These are phyloP conservation scores for Danionella cerebrum DNA, from an alignment of 2,113 vertebrate species.

Conservation along the genomic window DNA sequence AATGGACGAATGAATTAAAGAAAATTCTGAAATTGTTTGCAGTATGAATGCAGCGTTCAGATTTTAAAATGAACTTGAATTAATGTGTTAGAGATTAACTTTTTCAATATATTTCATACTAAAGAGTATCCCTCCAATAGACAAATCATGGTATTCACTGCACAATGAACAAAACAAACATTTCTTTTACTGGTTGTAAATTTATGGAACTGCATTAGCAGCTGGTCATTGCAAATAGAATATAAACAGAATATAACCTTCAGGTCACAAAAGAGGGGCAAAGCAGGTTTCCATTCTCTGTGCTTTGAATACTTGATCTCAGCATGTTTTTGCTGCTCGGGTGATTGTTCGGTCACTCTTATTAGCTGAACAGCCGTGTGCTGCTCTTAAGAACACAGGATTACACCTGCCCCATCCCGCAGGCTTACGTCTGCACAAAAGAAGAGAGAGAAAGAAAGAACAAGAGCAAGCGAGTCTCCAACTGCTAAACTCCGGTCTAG, in stretches of 20 bases:
- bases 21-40: too few species aligned
- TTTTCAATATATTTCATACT: too few species aligned
- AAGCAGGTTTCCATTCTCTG: constrained; percentile 36
- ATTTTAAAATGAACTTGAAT: too few species aligned
- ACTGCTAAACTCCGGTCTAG: constrained; percentile 17
- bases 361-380: constrained; percentile 59
- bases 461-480: constrained; percentile 9
- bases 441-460: background rate
- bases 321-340: constrained; percentile 43
- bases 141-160: too few species aligned
- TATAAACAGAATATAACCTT: background rate
- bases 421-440: constrained; percentile 22
- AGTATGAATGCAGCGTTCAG: too few species aligned
- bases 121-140: too few species aligned
- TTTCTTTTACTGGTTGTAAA: too few species aligned
- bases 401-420: constrained; percentile 44
- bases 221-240: background rate
- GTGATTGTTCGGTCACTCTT: constrained; percentile 55
- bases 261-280: background rate
- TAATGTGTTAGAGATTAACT: too few species aligned
- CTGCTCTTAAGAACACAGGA: constrained; percentile 52
- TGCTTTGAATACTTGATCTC: constrained; percentile 55
- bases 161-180: too few species aligned
- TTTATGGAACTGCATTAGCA: background rate
- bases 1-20: too few species aligned